These are phyloP conservation scores for Plodia interpunctella DNA, from an alignment of 1,140 invertebrate genomes.

Conservation along the genomic window DNA sequence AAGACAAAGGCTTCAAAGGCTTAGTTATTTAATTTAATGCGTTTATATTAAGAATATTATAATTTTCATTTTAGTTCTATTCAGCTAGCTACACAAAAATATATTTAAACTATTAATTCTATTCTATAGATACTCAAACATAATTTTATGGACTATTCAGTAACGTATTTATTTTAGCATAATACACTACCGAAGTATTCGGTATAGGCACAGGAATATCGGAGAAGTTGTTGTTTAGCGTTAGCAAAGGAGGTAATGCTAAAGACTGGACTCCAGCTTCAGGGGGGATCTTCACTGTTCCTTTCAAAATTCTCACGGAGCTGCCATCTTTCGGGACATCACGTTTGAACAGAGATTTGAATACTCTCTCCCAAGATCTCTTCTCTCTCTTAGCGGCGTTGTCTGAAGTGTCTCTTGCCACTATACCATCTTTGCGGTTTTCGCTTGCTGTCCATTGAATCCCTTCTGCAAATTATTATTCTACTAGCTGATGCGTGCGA, in stretches of 20 bases:
- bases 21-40: no score
- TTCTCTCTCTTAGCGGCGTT: background rate
- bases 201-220: slow-evolving; percentile 58
- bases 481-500: no score
- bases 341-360: background rate
- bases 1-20: no score
- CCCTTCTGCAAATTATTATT: background rate
- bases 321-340: background rate
- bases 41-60: no score
- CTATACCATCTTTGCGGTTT: background rate
- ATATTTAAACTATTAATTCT: background rate
- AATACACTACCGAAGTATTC: slow-evolving; percentile 55
- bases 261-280: slow-evolving; percentile 45
- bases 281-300: slow-evolving; percentile 38
- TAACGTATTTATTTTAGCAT: slow-evolving; percentile 53
- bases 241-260: slow-evolving; percentile 41
- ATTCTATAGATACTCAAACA: background rate
- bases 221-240: slow-evolving; percentile 49
- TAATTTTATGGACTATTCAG: slow-evolving; percentile 14
- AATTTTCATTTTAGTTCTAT: no score
- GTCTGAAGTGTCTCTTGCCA: background rate
- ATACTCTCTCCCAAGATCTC: background rate
- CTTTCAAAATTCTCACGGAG: slow-evolving; percentile 36
- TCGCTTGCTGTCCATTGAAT: background rate
- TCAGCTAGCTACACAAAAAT: no score